Percentiles rank a stretch among this genome's conserved stretches.
phyloP scores from a whole-genome alignment of 2,797 vertebrate genomes.

The Acipenser ruthenus region DNA sequence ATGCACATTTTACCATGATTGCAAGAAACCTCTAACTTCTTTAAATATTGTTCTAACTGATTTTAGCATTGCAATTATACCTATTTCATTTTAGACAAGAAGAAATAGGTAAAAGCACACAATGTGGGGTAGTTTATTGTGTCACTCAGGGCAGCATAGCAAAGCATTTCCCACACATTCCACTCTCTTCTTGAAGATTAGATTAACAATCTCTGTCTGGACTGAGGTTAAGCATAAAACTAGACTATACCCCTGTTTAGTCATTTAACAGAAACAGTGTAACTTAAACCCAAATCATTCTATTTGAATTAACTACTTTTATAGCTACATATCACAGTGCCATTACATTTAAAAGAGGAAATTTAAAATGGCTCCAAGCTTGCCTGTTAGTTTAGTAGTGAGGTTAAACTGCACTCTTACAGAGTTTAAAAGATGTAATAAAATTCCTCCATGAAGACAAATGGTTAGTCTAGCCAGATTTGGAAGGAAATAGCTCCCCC shows the following conservation, averaged over 20 bases:
- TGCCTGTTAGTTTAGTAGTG: conserved; percentile 1
- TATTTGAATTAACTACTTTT: too few relatives aligned
- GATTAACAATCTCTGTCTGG: conserved; percentile 1
- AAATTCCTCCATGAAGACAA: conserved; percentile 2
- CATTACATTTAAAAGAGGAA: conserved; percentile 3
- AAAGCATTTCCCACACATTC: background rate
- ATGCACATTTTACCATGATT: too few relatives aligned
- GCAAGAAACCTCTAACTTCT: too few relatives aligned
- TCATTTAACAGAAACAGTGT: background rate
- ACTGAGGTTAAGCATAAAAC: conserved; percentile 7
- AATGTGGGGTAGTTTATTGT: too few relatives aligned
- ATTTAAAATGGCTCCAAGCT: conserved; percentile 7
- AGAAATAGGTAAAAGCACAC: too few relatives aligned
- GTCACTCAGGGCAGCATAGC: background rate
- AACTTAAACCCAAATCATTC: too few relatives aligned
- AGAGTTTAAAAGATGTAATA: conserved; percentile 10
- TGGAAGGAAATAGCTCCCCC: too few relatives aligned
- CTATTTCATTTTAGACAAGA: too few relatives aligned
- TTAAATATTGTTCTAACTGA: too few relatives aligned
- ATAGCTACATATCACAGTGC: background rate
- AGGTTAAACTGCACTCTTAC: background rate
- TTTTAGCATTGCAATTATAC: too few relatives aligned
- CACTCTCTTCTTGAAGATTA: background rate
- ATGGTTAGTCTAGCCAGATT: background rate
- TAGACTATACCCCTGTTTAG: background rate